phyloP scores from a whole-genome alignment of 2,797 vertebrate species.

The Distichodus sexfasciatus region DNA sequence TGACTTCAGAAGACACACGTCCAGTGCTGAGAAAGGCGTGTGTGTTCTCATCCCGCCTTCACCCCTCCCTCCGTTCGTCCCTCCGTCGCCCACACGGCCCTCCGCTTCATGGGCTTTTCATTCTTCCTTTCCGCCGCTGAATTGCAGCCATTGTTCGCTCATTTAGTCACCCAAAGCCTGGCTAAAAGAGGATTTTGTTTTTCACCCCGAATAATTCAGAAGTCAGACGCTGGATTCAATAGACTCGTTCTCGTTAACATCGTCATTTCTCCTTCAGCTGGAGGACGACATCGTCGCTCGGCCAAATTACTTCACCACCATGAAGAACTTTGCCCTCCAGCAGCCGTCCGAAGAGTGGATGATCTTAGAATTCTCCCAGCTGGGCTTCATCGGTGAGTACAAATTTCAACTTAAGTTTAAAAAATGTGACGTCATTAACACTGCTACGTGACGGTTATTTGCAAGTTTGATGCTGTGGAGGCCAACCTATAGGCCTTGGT shows the following conservation, averaged over 20 bases:
- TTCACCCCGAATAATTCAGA: slow-evolving; percentile 22
- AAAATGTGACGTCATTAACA: no score
- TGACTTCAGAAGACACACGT: slow-evolving; percentile 20
- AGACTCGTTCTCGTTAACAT: neutral
- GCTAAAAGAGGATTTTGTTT: slow-evolving; percentile 8
- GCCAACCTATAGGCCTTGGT: no score
- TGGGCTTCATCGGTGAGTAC: slow-evolving; percentile 95
- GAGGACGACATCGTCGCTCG: slow-evolving; percentile 98
- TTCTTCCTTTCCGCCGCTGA: neutral
- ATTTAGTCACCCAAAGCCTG: slow-evolving; percentile 3
- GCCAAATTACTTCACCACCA: slow-evolving; percentile 96
- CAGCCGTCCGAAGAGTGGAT: slow-evolving; percentile 98
- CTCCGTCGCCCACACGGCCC: slow-evolving; percentile 7
- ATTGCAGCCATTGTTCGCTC: slow-evolving; percentile 8
- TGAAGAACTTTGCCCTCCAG: slow-evolving; percentile 98
- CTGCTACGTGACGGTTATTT: no score
- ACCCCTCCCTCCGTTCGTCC: slow-evolving; percentile 21
- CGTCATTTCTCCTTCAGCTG: slow-evolving; percentile 72
- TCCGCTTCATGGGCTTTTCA: neutral
- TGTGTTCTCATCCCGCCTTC: neutral
- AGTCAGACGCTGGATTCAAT: slow-evolving; percentile 6
- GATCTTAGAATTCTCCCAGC: slow-evolving; percentile 98
- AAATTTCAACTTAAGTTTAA: no score
- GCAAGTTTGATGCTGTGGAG: no score
- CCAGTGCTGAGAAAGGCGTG: slow-evolving; percentile 17